Percentiles rank a stretch among this genome's conserved stretches.
phyloP scores from a whole-genome alignment of 2,888 invertebrate species.

The Phania funesta region DNA sequence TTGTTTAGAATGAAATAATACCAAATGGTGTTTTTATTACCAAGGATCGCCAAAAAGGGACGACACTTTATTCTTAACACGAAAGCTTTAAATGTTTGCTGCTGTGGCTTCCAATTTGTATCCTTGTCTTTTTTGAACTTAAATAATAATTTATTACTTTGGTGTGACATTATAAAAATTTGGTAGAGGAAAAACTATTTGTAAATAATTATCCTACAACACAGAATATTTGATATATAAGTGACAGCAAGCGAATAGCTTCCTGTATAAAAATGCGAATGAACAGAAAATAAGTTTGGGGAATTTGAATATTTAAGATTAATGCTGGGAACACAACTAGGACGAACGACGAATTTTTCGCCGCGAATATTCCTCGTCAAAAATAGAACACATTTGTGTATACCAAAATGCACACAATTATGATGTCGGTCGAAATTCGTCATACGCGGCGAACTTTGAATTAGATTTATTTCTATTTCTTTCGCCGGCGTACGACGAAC shows the following conservation, averaged over 20 bases:
- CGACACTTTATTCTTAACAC: slow-evolving; percentile 20
- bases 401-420: too few species aligned
- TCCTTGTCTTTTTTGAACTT: slow-evolving; percentile 13
- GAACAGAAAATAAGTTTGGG: not conserved
- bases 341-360: too few species aligned
- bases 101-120: slow-evolving; percentile 2
- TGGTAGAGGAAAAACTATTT: slow-evolving; percentile 2
- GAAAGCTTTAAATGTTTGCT: slow-evolving; percentile 26
- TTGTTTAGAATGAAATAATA: slow-evolving; percentile 37
- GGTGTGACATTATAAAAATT: slow-evolving; percentile 58
- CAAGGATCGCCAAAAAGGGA: slow-evolving; percentile 46
- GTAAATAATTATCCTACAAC: slow-evolving; percentile 18
- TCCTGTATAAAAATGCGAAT: not conserved
- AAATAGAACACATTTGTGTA: too few species aligned
- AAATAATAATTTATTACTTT: slow-evolving; percentile 56
- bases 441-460: too few species aligned
- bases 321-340: too few species aligned
- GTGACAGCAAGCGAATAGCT: slow-evolving; percentile 29
- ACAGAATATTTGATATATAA: slow-evolving; percentile 7
- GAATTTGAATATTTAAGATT: too few species aligned
- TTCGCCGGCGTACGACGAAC: too few species aligned
- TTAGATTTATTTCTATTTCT: too few species aligned
- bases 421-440: too few species aligned
- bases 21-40: not conserved
- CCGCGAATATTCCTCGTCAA: too few species aligned